phyloP scores from a whole-genome alignment of 1,140 invertebrate species.

The Drosophila ogumai region DNA sequence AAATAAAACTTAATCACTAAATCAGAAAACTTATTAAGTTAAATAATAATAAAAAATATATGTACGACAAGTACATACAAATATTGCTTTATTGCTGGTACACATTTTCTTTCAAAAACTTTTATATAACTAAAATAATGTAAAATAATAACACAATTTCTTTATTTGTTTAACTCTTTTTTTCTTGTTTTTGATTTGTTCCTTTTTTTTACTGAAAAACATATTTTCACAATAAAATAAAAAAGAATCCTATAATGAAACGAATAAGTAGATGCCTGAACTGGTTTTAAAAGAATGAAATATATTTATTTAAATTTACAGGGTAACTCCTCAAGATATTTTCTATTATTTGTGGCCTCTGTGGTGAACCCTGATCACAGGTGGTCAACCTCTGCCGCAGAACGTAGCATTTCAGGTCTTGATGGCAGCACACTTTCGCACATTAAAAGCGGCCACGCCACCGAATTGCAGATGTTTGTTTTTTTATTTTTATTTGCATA shows the following conservation, averaged over 20 bases:
- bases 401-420: slow-evolving; percentile 15
- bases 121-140: no score
- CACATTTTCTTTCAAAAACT: neutral
- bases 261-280: neutral
- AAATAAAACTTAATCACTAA: neutral
- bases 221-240: neutral
- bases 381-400: slow-evolving; percentile 15
- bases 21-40: no score
- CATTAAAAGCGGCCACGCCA: slow-evolving; percentile 49
- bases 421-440: slow-evolving; percentile 59
- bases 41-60: no score
- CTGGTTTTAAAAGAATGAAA: neutral
- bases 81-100: neutral
- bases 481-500: slow-evolving; percentile 64
- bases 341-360: neutral
- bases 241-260: neutral
- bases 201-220: neutral
- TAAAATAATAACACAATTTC: neutral
- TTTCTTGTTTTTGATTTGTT: neutral
- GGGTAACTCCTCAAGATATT: neutral
- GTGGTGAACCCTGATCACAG: neutral
- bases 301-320: no score
- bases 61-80: neutral
- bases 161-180: neutral
- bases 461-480: slow-evolving; percentile 49